Evolutionary conservation across 2,797 vertebrate genomes (phyloP).

Genomic region (Lates japonicus): DNA sequence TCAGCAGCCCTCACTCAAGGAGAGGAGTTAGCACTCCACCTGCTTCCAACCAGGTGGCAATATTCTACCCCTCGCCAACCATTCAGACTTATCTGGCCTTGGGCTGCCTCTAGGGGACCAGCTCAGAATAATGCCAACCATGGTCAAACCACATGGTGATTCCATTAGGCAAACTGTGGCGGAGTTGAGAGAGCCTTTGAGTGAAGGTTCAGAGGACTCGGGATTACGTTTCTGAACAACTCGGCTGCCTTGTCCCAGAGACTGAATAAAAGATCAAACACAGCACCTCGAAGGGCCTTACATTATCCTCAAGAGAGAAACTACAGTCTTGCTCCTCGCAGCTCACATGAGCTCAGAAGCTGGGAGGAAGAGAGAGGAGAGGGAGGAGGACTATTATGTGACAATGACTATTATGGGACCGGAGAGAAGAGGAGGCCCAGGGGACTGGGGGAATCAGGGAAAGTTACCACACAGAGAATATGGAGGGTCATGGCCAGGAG

Average conservation of each 20-base stretch:
- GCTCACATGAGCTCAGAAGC: conserved; percentile 41
- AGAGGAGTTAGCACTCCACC: conserved; percentile 59
- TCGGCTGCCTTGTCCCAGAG: conserved; percentile 64
- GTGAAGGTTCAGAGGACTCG: conserved; percentile 75
- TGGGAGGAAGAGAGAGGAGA: conserved; percentile 45
- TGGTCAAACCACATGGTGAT: conserved; percentile 70
- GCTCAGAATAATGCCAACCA: conserved; percentile 63
- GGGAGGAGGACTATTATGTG: conserved; percentile 26
- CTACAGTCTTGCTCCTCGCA: conserved; percentile 48
- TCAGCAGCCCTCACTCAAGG: conserved; percentile 46
- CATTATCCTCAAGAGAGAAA: conserved; percentile 36
- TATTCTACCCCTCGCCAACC: conserved; percentile 61
- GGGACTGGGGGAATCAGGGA: conserved; percentile 32
- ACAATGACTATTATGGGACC: no score
- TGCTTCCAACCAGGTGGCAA: conserved; percentile 72
- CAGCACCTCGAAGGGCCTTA: conserved; percentile 39
- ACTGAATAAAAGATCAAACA: conserved; percentile 60
- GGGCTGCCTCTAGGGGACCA: conserved; percentile 50
- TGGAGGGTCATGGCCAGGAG: conserved; percentile 30
- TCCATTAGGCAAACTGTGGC: conserved; percentile 66
- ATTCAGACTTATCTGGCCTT: conserved; percentile 57
- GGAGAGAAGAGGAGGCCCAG: conserved; percentile 42
- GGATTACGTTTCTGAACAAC: conserved; percentile 70
- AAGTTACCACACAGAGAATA: conserved; percentile 25
- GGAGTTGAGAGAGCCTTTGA: conserved; percentile 65